Conservation (phyloP, 2,113 vertebrate species). For the Machaerirhynchus nigripectus region DNA sequence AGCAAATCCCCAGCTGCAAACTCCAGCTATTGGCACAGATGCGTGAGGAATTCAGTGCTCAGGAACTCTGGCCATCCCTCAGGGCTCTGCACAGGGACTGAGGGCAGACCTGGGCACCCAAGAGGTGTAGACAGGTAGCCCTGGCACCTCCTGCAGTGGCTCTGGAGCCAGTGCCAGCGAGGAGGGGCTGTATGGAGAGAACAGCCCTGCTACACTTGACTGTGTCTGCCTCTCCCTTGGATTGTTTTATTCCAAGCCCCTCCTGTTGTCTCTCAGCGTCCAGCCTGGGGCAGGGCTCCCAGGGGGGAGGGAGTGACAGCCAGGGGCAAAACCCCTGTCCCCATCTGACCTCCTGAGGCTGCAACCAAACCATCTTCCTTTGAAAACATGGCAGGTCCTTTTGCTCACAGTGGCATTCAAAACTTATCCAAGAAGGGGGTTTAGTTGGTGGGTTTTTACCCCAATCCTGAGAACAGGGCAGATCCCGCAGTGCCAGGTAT, state of each 20-base stretch:
- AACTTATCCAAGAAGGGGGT: not conserved
- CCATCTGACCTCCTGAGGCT: not conserved
- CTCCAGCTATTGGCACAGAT: not conserved
- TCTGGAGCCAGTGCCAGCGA: not conserved
- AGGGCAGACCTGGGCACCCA: not conserved
- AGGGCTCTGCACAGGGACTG: not conserved
- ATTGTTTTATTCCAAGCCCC: not conserved
- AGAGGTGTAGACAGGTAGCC: not conserved
- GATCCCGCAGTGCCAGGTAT: not conserved
- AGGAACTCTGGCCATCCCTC: not conserved
- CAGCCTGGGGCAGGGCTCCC: not conserved
- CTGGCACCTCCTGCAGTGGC: not conserved
- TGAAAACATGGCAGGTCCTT: conserved; percentile 50
- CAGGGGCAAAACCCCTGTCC: not conserved
- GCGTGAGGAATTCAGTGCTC: not conserved
- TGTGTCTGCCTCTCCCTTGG: not conserved
- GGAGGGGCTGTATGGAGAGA: not conserved
- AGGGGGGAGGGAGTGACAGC: not conserved
- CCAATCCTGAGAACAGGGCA: conserved; percentile 66
- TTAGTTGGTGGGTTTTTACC: conserved; percentile 8
- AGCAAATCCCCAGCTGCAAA: not conserved
- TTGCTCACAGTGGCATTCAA: conserved; percentile 57
- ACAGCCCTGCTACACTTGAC: not conserved
- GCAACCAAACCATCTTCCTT: conserved; percentile 58
- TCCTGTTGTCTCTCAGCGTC: not conserved